phyloP scores from a whole-genome alignment of 2,113 vertebrate genomes.

The Gymnarchus niloticus region DNA sequence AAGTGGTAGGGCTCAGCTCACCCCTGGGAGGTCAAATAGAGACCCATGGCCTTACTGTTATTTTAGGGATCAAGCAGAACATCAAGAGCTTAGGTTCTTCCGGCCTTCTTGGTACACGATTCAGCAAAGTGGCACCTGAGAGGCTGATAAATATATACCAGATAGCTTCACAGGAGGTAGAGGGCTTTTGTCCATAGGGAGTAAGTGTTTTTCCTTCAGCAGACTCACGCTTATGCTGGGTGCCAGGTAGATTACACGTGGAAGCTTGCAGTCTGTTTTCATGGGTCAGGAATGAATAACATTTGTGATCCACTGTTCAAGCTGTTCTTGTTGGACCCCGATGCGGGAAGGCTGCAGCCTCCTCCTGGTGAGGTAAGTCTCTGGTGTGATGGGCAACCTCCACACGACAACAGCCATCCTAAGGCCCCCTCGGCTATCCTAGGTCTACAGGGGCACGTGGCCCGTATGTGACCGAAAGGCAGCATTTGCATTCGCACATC shows the following conservation, averaged over 20 bases:
- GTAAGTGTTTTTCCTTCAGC: slow-evolving; percentile 34
- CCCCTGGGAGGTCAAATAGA: slow-evolving; percentile 13
- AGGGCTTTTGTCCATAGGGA: background rate
- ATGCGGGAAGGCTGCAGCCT: slow-evolving; percentile 36
- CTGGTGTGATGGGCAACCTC: background rate
- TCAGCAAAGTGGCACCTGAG: slow-evolving; percentile 11
- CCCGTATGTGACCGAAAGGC: background rate
- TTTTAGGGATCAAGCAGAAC: slow-evolving; percentile 18
- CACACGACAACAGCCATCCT: background rate
- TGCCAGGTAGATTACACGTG: slow-evolving; percentile 56
- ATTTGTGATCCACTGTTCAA: slow-evolving; percentile 57
- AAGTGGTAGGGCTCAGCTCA: slow-evolving; percentile 9
- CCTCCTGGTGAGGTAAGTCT: no score
- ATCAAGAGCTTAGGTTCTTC: background rate
- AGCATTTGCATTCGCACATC: background rate
- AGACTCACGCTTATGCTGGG: slow-evolving; percentile 38
- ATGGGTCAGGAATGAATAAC: slow-evolving; percentile 56
- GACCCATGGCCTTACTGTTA: slow-evolving; percentile 4
- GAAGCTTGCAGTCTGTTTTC: slow-evolving; percentile 56
- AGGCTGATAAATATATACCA: background rate
- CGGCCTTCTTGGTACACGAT: slow-evolving; percentile 14
- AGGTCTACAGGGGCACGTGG: slow-evolving; percentile 36
- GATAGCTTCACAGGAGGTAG: slow-evolving; percentile 9
- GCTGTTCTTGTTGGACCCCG: slow-evolving; percentile 55
- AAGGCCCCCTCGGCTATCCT: background rate